These are phyloP conservation scores for Stenopsyche tienmushanensis DNA, from an alignment of 1,140 invertebrate genomes.

Conservation along the genomic window DNA sequence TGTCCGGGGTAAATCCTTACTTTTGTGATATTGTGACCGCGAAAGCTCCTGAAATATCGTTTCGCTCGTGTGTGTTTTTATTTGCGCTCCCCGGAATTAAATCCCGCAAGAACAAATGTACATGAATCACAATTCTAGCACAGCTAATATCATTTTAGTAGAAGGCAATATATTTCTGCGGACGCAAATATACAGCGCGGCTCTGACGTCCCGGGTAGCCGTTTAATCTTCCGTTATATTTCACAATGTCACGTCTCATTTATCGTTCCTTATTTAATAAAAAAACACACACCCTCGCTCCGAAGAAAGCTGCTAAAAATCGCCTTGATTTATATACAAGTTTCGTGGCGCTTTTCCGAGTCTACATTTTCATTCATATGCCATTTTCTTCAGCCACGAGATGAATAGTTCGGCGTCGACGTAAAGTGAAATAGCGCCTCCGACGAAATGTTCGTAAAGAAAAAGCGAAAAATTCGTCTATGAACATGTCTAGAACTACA, in stretches of 20 bases:
- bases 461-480: conserved; percentile 35
- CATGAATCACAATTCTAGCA: conserved; percentile 22
- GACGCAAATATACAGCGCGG: neutral
- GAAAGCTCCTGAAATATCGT: too few relatives aligned
- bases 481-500: conserved; percentile 9
- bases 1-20: neutral
- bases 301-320: conserved; percentile 20
- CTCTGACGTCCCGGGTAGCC: conserved; percentile 6
- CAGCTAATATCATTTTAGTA: conserved; percentile 11
- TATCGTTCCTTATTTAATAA: conserved; percentile 37
- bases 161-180: neutral
- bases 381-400: conserved; percentile 17
- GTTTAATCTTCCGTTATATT: conserved; percentile 28
- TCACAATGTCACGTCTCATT: conserved; percentile 33
- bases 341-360: conserved; percentile 15
- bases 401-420: conserved; percentile 18
- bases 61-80: conserved; percentile 1
- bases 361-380: conserved; percentile 31
- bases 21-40: too few relatives aligned
- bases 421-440: conserved; percentile 13
- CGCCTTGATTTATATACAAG: conserved; percentile 32
- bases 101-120: conserved; percentile 17
- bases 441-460: conserved; percentile 24
- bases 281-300: neutral
- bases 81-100: neutral